A percentile compares a stretch with the other conserved stretches of the same genome.
phyloP scores from a whole-genome alignment of 2,888 invertebrate species.

The Parasteatoda lunata region DNA sequence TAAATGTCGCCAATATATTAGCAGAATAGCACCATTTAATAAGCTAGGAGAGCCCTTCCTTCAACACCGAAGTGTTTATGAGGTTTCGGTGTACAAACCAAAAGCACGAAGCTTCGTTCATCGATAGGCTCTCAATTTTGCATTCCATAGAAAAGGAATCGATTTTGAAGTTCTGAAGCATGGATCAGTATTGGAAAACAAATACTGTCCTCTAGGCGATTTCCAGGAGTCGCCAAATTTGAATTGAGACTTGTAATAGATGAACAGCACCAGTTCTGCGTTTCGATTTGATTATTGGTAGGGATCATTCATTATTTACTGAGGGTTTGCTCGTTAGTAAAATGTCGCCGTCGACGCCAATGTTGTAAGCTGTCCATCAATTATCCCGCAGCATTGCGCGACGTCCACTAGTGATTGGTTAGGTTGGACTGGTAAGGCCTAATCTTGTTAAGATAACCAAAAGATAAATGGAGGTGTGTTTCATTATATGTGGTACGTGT shows the following conservation, averaged over 20 bases:
- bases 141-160: conserved; percentile 18
- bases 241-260: conserved; percentile 30
- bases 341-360: conserved; percentile 32
- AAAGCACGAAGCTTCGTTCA: neutral
- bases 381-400: conserved; percentile 2
- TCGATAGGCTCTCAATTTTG: conserved; percentile 29
- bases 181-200: conserved; percentile 43
- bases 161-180: conserved; percentile 13
- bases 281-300: conserved; percentile 50
- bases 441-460: conserved; percentile 33
- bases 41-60: neutral
- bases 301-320: conserved; percentile 38
- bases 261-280: conserved; percentile 24
- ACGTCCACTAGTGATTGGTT: conserved; percentile 14
- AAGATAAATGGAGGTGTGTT: conserved; percentile 18
- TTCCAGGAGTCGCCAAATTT: conserved; percentile 9
- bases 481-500: conserved; percentile 1
- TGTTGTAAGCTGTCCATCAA: conserved; percentile 35
- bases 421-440: neutral
- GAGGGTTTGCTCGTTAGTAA: conserved; percentile 25
- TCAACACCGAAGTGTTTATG: neutral
- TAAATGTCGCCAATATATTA: neutral
- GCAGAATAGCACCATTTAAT: neutral
- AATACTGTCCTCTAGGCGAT: conserved; percentile 31
- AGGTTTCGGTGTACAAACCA: neutral